Evolutionary conservation across 2,797 vertebrate species (phyloP), one percentile per base, ranked within the genome.

Genomic region (Xyrichtys novacula): DNA sequence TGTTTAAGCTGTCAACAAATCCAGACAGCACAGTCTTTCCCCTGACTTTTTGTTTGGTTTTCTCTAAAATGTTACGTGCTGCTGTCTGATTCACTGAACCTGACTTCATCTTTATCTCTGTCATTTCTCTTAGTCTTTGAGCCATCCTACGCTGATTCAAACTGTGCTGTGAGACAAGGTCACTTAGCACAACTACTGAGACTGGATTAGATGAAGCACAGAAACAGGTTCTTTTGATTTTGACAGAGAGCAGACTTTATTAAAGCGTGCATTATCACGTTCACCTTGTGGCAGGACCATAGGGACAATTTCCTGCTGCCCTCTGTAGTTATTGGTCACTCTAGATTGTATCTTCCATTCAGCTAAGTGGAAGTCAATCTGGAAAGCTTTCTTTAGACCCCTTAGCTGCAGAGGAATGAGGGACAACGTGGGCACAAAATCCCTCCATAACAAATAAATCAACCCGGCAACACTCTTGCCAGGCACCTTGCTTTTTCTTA

Each of bases 401-500:
- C 38, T 57, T 62, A 43, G 46, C 70, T 56, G 61, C 22, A 10
- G 46, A 48, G 49, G 56, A 70, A 78, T 14, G n/a, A 58, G 71
- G 76, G 77, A 75, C 72, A 76, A 77, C 53, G 48, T 44, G 70
- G 71, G 71, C 23, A 22, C 32, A 44, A 74, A 71, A 67, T 49
- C 54, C 52, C 67, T 65, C 72, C 60, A 44, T 71, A 55, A 63
- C 81, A 68, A 74, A 91, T 90, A 80, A 90, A 91, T 90, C 83
- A 88, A 71, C 71, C 57, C 22, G n/a, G 36, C 38, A 76, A 71
- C 60, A 28, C 72, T 66, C 38, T 79, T 70, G 46, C 11, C 34
- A 69, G 82, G 69, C 81, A 82, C 53, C 54, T 89, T 64, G 50
- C 65, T 85, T 91, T 81, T 83, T 86, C 90, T 92, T 91, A 91